Conservation (phyloP, 2,797 vertebrate genomes). For the Acropternis orthonyx region DNA sequence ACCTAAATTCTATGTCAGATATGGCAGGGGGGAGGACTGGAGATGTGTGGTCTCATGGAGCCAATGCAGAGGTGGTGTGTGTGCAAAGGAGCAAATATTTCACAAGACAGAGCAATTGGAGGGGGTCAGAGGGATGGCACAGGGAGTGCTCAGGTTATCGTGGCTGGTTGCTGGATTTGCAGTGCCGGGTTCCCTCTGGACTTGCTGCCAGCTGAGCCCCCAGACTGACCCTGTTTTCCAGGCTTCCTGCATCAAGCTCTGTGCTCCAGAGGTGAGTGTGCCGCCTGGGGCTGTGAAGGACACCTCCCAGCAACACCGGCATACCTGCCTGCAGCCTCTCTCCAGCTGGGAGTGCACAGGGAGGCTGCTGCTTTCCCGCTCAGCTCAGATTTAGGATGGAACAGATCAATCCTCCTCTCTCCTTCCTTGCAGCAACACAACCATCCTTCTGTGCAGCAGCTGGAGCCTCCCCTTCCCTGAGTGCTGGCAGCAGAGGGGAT, state of each 20-base stretch:
- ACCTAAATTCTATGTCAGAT: background rate
- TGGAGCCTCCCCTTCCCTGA: background rate
- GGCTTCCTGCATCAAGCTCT: fast-evolving
- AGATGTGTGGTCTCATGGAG: background rate
- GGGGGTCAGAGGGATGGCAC: no score
- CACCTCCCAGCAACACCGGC: background rate
- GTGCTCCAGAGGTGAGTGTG: background rate
- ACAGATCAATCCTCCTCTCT: background rate
- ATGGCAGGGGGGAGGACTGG: background rate
- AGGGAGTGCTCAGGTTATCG: fast-evolving
- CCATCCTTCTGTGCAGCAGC: background rate
- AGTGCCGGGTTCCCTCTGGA: background rate
- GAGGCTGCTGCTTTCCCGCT: background rate
- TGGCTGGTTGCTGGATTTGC: background rate
- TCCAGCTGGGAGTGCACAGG: background rate
- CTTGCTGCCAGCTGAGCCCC: background rate
- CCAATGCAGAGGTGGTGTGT: no score
- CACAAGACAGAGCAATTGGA: background rate
- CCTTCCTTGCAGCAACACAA: background rate
- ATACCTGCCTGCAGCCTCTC: background rate
- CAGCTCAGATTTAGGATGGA: background rate
- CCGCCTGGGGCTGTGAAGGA: background rate
- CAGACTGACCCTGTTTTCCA: fast-evolving
- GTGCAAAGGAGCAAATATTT: background rate
- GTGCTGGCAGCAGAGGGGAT: background rate